These are phyloP conservation scores for Cerastis rubricosa DNA, from an alignment of 2,888 invertebrate species.

Conservation along the genomic window DNA sequence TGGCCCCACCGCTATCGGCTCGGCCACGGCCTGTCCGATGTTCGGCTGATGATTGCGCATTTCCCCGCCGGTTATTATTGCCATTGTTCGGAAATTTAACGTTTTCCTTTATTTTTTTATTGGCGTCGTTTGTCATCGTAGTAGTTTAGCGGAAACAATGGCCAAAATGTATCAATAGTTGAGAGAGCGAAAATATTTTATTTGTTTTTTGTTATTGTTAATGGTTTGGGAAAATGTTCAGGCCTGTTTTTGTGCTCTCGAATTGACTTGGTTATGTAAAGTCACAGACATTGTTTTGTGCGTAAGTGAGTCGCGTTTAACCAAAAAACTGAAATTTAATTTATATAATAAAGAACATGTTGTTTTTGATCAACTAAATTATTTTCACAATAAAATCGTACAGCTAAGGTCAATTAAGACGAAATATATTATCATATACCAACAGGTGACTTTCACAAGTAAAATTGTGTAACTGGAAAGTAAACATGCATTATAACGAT, in stretches of 20 bases:
- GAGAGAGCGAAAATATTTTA: conserved; percentile 41
- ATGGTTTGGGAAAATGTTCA: conserved; percentile 18
- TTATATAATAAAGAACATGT: neutral
- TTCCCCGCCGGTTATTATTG: conserved; percentile 61
- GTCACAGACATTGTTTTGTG: neutral
- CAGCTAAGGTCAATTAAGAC: neutral
- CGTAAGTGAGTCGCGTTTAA: neutral
- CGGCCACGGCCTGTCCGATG: conserved; percentile 28
- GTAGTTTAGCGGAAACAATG: conserved; percentile 64
- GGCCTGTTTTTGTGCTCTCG: conserved; percentile 3
- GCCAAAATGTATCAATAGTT: conserved; percentile 49
- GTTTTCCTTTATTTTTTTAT: conserved; percentile 63
- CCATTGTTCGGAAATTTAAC: conserved; percentile 67
- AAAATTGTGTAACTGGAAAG: neutral
- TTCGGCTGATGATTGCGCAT: conserved; percentile 63
- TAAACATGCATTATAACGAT: no score
- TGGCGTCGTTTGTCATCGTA: conserved; percentile 59
- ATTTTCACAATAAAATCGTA: neutral
- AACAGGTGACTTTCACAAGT: neutral
- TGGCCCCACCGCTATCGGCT: conserved; percentile 10
- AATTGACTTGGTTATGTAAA: neutral
- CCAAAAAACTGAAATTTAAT: neutral
- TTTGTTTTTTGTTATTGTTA: conserved; percentile 34
- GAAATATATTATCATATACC: neutral
- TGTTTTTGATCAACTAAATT: neutral